Percentiles rank a stretch among this genome's conserved stretches.
Evolutionary conservation across 2,113 vertebrate species (phyloP).

Genomic region (Macquaria ambigua): DNA sequence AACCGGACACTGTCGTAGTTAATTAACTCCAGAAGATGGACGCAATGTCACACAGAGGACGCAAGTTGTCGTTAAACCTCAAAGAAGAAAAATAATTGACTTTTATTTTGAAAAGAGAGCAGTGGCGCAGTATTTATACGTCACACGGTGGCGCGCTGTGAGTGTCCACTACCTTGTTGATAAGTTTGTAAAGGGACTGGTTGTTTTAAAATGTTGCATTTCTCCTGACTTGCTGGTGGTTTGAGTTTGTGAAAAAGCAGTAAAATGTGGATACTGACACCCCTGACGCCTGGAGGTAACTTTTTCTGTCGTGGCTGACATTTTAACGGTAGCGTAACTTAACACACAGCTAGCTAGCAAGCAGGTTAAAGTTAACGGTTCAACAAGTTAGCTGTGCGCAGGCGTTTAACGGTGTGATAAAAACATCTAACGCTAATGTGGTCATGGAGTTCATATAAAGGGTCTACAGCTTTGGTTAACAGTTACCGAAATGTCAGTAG

Average conservation of each 20-base stretch:
- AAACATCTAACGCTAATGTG: neutral
- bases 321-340: neutral
- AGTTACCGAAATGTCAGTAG: neutral
- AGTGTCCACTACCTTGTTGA: neutral
- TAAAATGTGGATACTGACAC: slow-evolving; percentile 83
- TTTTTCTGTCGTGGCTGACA: neutral
- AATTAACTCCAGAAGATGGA: too few species aligned
- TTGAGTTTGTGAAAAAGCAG: neutral
- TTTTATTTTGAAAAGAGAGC: slow-evolving; percentile 61
- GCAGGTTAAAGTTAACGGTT: neutral
- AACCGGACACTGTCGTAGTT: too few species aligned
- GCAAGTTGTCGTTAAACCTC: too few species aligned
- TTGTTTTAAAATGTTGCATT: neutral
- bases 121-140: slow-evolving; percentile 53
- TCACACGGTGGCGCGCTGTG: slow-evolving; percentile 20
- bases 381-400: too few species aligned
- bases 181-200: rapidly evolving
- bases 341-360: neutral
- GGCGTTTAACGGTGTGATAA: neutral
- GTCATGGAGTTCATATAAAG: neutral
- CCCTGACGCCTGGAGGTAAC: slow-evolving; percentile 76
- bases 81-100: neutral
- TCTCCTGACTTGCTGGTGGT: neutral
- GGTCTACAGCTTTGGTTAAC: neutral
- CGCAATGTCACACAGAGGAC: too few species aligned